Evolutionary conservation across 2,888 invertebrate species (phyloP).

Genomic region (Rhimphoctona megacephalus): DNA sequence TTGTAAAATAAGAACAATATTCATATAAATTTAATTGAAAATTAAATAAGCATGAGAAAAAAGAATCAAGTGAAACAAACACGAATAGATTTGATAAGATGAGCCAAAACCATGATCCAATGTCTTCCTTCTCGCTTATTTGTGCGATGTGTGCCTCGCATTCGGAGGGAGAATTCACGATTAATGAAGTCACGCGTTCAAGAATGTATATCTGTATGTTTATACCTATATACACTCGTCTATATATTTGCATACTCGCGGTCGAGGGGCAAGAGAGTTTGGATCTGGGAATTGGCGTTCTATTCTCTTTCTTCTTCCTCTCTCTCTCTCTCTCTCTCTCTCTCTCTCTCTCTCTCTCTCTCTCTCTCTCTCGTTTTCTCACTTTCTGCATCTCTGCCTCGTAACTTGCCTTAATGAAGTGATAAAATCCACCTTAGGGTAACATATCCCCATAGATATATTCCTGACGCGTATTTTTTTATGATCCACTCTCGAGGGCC

Average conservation of each 20-base stretch:
- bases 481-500: slow-evolving; percentile 37
- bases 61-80: slow-evolving; percentile 1
- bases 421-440: slow-evolving; percentile 60
- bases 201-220: slow-evolving; percentile 42
- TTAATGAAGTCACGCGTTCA: slow-evolving; percentile 67
- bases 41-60: slow-evolving; percentile 11
- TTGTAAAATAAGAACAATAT: not conserved
- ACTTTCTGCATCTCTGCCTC: slow-evolving; percentile 36
- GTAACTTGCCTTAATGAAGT: slow-evolving; percentile 63
- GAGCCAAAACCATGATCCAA: not conserved
- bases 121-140: slow-evolving; percentile 7
- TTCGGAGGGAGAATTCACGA: slow-evolving; percentile 46
- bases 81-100: slow-evolving; percentile 14
- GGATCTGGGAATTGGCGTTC: slow-evolving; percentile 46
- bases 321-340: not conserved
- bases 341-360: slow-evolving; percentile 33
- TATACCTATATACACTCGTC: slow-evolving; percentile 22
- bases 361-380: not conserved
- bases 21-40: not conserved
- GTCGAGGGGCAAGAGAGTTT: slow-evolving; percentile 43
- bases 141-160: slow-evolving; percentile 38
- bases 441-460: slow-evolving; percentile 35
- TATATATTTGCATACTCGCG: slow-evolving; percentile 60
- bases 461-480: slow-evolving; percentile 55
- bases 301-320: slow-evolving; percentile 5